A percentile compares a stretch with the other conserved stretches of the same genome.
Conservation (phyloP, 2,113 vertebrate species). For the Madoqua kirkii region DNA sequence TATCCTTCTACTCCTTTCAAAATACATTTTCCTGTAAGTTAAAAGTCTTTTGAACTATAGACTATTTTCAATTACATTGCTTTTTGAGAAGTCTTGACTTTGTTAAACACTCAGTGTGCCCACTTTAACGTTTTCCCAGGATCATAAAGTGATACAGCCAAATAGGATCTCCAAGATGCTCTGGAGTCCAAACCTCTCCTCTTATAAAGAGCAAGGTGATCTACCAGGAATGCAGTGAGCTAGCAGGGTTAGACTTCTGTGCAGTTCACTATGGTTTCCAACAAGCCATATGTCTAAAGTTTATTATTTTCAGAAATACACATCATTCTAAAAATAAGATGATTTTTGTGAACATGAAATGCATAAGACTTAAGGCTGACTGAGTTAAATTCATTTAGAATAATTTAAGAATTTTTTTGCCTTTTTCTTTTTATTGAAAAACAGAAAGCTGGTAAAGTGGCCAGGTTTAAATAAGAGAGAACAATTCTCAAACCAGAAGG, state of each 20-base stretch:
- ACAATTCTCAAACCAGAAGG: slow-evolving; percentile 11
- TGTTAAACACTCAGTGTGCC: not conserved
- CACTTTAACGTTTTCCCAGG: not conserved
- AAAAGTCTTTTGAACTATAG: not conserved
- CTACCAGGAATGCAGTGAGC: not conserved
- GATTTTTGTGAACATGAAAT: not conserved
- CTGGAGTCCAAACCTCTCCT: not conserved
- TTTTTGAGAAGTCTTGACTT: slow-evolving; percentile 23
- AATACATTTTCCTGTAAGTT: not conserved
- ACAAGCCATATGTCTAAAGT: not conserved
- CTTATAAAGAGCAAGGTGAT: not conserved
- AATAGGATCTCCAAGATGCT: not conserved
- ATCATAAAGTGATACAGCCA: not conserved
- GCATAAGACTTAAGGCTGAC: not conserved
- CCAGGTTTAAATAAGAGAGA: not conserved
- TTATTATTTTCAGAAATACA: not conserved
- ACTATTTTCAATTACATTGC: not conserved
- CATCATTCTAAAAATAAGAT: not conserved
- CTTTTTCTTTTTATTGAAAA: slow-evolving; percentile 11
- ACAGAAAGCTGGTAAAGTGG: not conserved
- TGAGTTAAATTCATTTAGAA: not conserved
- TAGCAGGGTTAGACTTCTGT: not conserved
- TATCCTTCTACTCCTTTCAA: slow-evolving; percentile 27
- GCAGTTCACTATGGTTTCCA: not conserved
- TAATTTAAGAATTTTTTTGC: slow-evolving; percentile 9